Conservation (phyloP, 2,888 invertebrate genomes). For the Cylloceria caligata region DNA sequence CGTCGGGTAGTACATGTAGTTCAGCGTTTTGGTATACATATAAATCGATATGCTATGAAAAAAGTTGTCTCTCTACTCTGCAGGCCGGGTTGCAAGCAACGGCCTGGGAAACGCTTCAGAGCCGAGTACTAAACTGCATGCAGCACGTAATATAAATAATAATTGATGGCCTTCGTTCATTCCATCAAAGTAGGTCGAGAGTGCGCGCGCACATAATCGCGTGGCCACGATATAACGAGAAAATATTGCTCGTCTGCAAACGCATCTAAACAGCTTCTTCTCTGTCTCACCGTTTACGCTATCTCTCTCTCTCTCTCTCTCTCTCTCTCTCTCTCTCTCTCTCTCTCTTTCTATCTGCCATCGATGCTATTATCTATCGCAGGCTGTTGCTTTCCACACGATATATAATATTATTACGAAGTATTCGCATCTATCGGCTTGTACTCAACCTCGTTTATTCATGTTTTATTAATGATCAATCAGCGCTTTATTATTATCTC, state of each 20-base stretch:
- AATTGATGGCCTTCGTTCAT: slow-evolving; percentile 67
- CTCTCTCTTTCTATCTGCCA: slow-evolving; percentile 17
- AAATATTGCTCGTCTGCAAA: slow-evolving; percentile 63
- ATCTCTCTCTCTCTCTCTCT: too few species aligned
- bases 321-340: too few species aligned
- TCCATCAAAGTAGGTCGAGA: slow-evolving; percentile 61
- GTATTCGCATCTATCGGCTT: slow-evolving; percentile 50
- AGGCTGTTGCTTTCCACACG: slow-evolving; percentile 32
- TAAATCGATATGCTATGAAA: slow-evolving; percentile 11
- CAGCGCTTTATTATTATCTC: slow-evolving; percentile 36
- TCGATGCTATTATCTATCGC: slow-evolving; percentile 1
- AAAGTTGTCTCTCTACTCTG: slow-evolving; percentile 26
- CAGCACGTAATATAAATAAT: slow-evolving; percentile 64
- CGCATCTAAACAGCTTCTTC: slow-evolving; percentile 52
- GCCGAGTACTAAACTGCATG: slow-evolving; percentile 39
- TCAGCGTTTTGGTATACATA: slow-evolving; percentile 7
- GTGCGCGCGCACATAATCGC: slow-evolving; percentile 27
- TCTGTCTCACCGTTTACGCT: slow-evolving; percentile 19
- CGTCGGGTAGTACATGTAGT: not conserved
- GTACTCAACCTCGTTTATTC: slow-evolving; percentile 31
- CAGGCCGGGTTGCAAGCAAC: slow-evolving; percentile 4
- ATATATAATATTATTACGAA: slow-evolving; percentile 43
- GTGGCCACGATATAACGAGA: slow-evolving; percentile 60
- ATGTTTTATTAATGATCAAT: slow-evolving; percentile 59
- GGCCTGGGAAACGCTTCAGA: slow-evolving; percentile 19